Percentiles rank a stretch among this genome's conserved stretches.
Conservation (phyloP, 1,140 invertebrate species). For the Carcinoscorpius rotundicauda region DNA sequence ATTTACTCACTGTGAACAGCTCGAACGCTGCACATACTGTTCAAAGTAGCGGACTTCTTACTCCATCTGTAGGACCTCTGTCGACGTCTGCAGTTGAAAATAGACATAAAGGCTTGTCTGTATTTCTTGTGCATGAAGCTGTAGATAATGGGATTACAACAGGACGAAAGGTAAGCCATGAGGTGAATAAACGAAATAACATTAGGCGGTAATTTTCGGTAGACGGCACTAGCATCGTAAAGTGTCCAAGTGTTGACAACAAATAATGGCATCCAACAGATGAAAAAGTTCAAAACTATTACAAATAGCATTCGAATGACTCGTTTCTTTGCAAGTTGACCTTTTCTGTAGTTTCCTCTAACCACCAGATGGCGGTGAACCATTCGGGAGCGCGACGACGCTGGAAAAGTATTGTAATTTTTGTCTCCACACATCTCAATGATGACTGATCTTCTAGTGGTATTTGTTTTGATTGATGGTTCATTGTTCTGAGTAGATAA, state of each 20-base stretch:
- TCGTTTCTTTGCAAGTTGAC: constrained; percentile 30
- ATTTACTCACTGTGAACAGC: neutral
- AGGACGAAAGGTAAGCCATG: constrained; percentile 39
- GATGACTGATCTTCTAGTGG: too few species aligned
- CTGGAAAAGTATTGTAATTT: too few species aligned
- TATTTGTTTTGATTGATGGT: too few species aligned
- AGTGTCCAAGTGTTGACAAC: constrained; percentile 35
- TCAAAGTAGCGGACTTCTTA: constrained; percentile 14
- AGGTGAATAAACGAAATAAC: constrained; percentile 36
- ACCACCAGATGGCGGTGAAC: too few species aligned
- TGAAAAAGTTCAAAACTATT: constrained; percentile 42
- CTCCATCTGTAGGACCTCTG: constrained; percentile 10
- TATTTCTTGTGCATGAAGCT: constrained; percentile 43
- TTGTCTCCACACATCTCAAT: too few species aligned
- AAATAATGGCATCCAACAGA: constrained; percentile 43
- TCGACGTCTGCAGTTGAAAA: constrained; percentile 4
- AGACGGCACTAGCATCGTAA: constrained; percentile 30
- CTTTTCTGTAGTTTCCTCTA: constrained; percentile 15
- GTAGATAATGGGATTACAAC: constrained; percentile 43
- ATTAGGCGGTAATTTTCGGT: constrained; percentile 11
- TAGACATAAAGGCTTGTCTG: constrained; percentile 23
- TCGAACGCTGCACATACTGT: constrained; percentile 12
- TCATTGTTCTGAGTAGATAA: too few species aligned
- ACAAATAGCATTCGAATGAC: constrained; percentile 43
- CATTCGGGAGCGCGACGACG: too few species aligned